phyloP scores from a whole-genome alignment of 2,888 invertebrate genomes.

The Monochamus alternatus region DNA sequence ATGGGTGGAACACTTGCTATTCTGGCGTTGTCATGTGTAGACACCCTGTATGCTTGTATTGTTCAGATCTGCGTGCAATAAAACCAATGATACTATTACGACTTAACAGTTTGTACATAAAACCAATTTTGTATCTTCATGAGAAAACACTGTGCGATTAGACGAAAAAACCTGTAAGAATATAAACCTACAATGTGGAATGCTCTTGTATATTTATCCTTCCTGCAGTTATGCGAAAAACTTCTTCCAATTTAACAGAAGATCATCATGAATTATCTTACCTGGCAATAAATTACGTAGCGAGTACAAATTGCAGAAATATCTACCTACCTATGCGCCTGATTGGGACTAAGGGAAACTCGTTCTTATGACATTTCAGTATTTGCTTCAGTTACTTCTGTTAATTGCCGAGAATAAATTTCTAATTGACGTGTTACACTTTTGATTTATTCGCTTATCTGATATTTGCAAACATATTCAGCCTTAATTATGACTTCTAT shows the following conservation, averaged over 20 bases:
- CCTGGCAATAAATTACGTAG: slow-evolving; percentile 10
- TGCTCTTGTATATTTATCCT: not conserved
- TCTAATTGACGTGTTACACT: not conserved
- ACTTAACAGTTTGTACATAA: too few relatives aligned
- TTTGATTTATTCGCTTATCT: slow-evolving; percentile 17
- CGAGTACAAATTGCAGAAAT: slow-evolving; percentile 28
- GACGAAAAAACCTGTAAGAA: too few relatives aligned
- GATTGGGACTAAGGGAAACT: slow-evolving; percentile 15
- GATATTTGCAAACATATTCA: slow-evolving; percentile 1
- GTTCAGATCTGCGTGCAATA: too few relatives aligned
- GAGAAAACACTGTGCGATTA: too few relatives aligned
- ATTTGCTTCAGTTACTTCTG: slow-evolving; percentile 1
- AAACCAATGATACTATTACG: too few relatives aligned
- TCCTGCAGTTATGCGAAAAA: not conserved
- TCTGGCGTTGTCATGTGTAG: too few relatives aligned
- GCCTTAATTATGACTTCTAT: slow-evolving; percentile 17
- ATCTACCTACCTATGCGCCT: not conserved
- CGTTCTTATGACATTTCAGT: slow-evolving; percentile 12
- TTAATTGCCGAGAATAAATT: slow-evolving; percentile 6
- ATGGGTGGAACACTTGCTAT: too few relatives aligned
- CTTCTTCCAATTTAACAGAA: not conserved
- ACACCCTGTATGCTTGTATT: too few relatives aligned
- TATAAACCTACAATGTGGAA: too few relatives aligned
- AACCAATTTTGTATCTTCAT: too few relatives aligned
- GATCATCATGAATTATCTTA: not conserved